Evolutionary conservation across 2,113 vertebrate genomes (phyloP).

Genomic region (Fukomys damarensis): DNA sequence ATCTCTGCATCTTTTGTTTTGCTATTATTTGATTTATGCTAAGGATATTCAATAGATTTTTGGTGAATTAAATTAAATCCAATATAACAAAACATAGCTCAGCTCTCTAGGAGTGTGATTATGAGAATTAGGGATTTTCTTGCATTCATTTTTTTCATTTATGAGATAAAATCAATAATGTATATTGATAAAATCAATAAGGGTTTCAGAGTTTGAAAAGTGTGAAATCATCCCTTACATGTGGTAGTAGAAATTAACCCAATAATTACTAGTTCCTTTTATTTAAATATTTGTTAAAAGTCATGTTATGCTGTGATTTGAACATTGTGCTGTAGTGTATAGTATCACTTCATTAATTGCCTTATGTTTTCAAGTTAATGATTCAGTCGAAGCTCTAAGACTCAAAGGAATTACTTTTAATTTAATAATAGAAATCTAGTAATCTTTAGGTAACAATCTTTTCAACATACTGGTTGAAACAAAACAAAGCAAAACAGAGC

Average conservation of each 20-base stretch:
- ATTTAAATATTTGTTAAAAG: neutral
- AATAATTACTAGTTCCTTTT: neutral
- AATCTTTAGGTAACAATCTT: neutral
- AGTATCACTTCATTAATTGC: neutral
- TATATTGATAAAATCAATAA: neutral
- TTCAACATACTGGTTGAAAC: neutral
- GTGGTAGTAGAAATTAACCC: neutral
- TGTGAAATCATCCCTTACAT: neutral
- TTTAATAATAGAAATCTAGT: neutral
- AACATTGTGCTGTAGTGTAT: neutral
- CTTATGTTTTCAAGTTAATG: neutral
- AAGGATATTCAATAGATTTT: neutral
- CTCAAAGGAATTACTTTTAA: neutral
- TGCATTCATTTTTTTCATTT: neutral
- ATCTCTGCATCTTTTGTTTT: neutral
- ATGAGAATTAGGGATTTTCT: neutral
- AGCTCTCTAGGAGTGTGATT: neutral
- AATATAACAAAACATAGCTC: neutral
- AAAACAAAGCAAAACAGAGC: neutral
- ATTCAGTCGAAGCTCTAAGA: neutral
- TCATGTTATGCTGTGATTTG: neutral
- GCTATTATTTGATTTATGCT: neutral
- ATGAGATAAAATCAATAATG: neutral
- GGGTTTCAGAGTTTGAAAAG: neutral
- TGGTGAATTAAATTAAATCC: neutral